These are phyloP conservation scores for Lasioglossum marginatum DNA, from an alignment of 2,888 invertebrate species.

Conservation along the genomic window DNA sequence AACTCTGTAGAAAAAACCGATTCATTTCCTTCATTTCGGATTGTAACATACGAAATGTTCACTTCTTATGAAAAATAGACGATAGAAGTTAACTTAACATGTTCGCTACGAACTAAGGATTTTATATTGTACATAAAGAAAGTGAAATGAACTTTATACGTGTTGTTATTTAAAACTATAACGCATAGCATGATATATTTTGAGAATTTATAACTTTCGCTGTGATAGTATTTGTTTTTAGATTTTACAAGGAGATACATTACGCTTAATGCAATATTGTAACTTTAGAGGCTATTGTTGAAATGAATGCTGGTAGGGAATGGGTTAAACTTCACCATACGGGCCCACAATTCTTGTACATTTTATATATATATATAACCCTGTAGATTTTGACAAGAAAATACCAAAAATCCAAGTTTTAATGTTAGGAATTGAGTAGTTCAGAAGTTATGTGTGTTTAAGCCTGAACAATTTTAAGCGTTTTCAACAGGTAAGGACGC, in stretches of 20 bases:
- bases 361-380: not conserved
- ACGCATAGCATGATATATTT: not conserved
- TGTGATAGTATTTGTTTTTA: not conserved
- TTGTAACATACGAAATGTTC: not conserved
- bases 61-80: not conserved
- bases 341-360: no score
- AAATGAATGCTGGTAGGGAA: not conserved
- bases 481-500: no score
- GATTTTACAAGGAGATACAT: not conserved
- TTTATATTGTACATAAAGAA: not conserved
- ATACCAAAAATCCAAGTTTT: no score
- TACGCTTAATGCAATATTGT: not conserved
- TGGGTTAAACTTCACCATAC: not conserved
- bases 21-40: not conserved
- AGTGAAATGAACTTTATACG: not conserved
- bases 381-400: no score
- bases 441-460: no score
- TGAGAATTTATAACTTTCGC: not conserved
- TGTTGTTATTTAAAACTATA: not conserved
- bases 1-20: not conserved
- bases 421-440: no score
- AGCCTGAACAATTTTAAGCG: no score
- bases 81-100: not conserved
- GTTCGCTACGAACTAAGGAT: not conserved
- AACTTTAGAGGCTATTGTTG: not conserved